Evolutionary conservation across 1,140 invertebrate species (phyloP).

Genomic region (Myzus persicae): DNA sequence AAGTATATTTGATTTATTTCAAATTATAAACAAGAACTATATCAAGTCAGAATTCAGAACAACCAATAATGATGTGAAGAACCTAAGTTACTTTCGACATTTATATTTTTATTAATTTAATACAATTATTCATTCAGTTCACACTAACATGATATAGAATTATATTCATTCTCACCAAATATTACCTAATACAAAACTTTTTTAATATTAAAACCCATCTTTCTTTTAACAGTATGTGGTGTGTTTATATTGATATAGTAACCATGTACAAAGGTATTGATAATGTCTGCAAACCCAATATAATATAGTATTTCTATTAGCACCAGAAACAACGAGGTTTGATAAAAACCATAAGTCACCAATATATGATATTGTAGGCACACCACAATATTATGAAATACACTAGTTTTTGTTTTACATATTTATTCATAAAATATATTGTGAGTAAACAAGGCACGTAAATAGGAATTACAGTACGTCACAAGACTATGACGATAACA

Average conservation of each 20-base stretch:
- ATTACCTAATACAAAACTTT: neutral
- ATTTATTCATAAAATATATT: slow-evolving; percentile 32
- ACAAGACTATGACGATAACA: neutral
- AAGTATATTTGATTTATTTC: no score
- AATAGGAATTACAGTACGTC: neutral
- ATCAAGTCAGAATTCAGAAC: no score
- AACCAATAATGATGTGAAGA: no score
- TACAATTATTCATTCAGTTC: neutral
- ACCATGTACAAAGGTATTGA: neutral
- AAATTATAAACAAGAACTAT: no score
- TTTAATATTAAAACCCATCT: no score
- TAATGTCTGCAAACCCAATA: neutral
- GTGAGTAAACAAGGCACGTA: slow-evolving; percentile 35
- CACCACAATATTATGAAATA: neutral
- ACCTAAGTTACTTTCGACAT: no score
- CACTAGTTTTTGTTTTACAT: neutral
- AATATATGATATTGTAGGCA: neutral
- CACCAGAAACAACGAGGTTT: neutral
- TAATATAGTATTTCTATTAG: neutral
- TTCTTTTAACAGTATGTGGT: neutral
- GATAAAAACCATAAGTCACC: neutral
- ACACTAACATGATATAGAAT: neutral
- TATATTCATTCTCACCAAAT: neutral
- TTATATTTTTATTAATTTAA: no score
- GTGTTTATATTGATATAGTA: neutral